Evolutionary conservation across 2,797 vertebrate genomes (phyloP).

Genomic region (Masticophis lateralis): DNA sequence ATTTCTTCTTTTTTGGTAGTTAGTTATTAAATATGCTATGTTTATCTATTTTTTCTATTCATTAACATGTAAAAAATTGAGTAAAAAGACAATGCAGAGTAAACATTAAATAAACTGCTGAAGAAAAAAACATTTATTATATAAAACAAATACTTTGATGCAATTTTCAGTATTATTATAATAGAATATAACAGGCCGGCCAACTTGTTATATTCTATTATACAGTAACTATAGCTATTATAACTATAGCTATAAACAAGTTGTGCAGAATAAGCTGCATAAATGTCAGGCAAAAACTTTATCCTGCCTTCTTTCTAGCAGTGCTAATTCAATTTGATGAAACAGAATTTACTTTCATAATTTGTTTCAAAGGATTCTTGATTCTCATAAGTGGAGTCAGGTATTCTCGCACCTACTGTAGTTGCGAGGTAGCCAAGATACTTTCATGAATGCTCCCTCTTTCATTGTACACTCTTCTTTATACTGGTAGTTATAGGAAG

Average conservation of each 20-base stretch:
- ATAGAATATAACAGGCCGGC: background rate
- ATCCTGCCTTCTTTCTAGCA: background rate
- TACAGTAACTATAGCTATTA: background rate
- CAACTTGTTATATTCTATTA: background rate
- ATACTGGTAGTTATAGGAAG: background rate
- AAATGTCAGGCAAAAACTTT: background rate
- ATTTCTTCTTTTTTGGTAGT: background rate
- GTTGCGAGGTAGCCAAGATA: background rate
- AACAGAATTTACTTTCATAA: background rate
- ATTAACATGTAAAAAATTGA: background rate
- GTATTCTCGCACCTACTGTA: background rate
- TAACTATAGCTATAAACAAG: background rate
- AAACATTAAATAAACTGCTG: background rate
- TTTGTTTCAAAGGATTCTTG: background rate
- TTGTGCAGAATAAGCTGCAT: background rate
- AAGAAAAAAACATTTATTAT: background rate
- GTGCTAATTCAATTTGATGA: background rate
- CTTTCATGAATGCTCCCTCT: background rate
- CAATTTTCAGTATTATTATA: background rate
- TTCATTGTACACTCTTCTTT: background rate
- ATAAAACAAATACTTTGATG: background rate
- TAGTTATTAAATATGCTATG: background rate
- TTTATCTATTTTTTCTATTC: background rate
- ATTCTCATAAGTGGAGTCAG: background rate
- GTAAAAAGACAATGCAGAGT: background rate